A percentile compares a stretch with the other conserved stretches of the same genome.
These are phyloP conservation scores for Dipodomys spectabilis DNA, from an alignment of 2,113 vertebrate genomes.

Conservation along the genomic window DNA sequence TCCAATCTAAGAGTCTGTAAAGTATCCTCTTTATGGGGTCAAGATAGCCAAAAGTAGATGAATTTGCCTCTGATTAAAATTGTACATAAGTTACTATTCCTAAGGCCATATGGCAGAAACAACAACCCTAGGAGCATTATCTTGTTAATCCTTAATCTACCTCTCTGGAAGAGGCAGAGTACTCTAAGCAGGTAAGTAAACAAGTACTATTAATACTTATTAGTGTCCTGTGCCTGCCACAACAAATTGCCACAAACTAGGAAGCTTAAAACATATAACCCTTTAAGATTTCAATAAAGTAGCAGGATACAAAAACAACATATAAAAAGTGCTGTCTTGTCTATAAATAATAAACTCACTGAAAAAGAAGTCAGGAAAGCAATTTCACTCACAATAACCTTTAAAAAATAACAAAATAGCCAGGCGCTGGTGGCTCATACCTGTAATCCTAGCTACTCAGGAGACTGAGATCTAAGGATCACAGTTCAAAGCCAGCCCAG, in stretches of 20 bases:
- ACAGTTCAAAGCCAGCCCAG: too few species aligned
- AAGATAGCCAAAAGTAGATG: neutral
- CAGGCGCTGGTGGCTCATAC: too few species aligned
- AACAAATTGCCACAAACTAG: neutral
- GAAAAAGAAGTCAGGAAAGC: neutral
- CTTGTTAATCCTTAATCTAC: neutral
- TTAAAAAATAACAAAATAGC: too few species aligned
- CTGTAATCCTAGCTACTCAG: too few species aligned
- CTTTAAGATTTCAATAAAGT: neutral
- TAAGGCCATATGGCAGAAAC: neutral
- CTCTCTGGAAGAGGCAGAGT: neutral
- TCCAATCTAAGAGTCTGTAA: neutral
- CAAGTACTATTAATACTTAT: neutral
- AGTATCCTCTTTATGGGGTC: neutral
- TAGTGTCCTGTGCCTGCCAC: neutral
- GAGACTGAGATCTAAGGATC: too few species aligned
- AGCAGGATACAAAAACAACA: neutral
- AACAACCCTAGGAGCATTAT: neutral
- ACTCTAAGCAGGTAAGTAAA: too few species aligned
- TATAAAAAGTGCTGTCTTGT: neutral
- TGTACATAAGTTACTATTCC: neutral
- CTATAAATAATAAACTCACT: neutral
- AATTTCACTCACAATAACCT: neutral
- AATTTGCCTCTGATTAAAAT: neutral
- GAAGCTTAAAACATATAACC: conserved; percentile 12